phyloP scores from a whole-genome alignment of 2,113 vertebrate genomes.

The Aviceda subcristata region DNA sequence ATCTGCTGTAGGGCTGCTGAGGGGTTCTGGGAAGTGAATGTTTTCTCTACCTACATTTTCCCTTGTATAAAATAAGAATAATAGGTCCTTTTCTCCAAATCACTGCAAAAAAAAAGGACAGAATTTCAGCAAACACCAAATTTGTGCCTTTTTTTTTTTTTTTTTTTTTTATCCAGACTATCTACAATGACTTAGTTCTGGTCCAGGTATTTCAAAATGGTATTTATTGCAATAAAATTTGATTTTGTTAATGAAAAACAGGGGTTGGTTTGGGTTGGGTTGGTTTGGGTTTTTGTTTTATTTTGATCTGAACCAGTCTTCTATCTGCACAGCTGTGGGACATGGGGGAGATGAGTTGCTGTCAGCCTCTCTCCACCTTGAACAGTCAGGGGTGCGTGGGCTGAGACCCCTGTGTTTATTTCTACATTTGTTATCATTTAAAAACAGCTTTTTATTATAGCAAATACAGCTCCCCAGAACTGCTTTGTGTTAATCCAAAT shows the following conservation, averaged over 20 bases:
- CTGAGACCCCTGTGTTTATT: background rate
- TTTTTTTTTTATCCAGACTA: background rate
- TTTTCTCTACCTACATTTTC: background rate
- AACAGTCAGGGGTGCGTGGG: background rate
- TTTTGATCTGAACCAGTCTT: background rate
- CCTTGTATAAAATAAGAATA: background rate
- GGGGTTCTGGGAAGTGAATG: background rate
- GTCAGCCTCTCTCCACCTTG: background rate
- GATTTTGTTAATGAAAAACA: background rate
- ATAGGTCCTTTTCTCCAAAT: background rate
- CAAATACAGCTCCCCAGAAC: background rate
- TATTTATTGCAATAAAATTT: background rate
- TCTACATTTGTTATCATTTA: background rate
- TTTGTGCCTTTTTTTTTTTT: background rate
- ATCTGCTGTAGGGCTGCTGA: background rate
- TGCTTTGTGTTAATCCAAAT: background rate
- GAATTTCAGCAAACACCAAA: background rate
- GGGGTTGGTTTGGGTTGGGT: background rate
- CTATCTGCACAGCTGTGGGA: background rate
- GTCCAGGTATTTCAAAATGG: background rate
- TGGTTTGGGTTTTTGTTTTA: background rate
- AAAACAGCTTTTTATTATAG: background rate
- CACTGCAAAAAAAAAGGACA: fast-evolving
- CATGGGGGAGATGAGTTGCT: background rate
- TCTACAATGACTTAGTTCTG: background rate